Evolutionary conservation across 2,113 vertebrate genomes (phyloP).

Genomic region (Rhinolophus sinicus): DNA sequence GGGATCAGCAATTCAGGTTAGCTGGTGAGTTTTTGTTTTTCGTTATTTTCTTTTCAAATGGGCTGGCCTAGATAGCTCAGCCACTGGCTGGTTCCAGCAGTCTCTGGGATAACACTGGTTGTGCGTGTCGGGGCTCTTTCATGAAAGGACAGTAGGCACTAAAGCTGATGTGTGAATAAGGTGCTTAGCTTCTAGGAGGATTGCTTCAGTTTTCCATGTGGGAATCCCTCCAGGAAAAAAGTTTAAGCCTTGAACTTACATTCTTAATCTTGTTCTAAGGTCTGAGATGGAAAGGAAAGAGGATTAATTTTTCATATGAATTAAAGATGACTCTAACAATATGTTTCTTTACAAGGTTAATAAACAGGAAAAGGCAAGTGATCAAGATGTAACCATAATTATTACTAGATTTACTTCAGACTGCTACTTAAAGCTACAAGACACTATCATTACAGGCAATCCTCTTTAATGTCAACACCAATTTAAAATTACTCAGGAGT

Average conservation of each 20-base stretch:
- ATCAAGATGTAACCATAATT: constrained; percentile 71
- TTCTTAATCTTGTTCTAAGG: constrained; percentile 13
- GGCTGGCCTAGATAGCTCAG: not conserved
- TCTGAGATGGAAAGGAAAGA: constrained; percentile 9
- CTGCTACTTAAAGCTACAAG: constrained; percentile 63
- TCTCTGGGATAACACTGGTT: not conserved
- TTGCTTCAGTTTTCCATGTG: constrained; percentile 5
- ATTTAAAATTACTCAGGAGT: constrained; percentile 64
- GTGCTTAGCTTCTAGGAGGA: not conserved
- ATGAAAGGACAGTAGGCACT: not conserved
- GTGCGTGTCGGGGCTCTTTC: not conserved
- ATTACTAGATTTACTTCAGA: constrained; percentile 66
- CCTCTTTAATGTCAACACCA: constrained; percentile 65
- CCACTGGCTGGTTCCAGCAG: not conserved
- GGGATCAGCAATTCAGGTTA: constrained; percentile 41
- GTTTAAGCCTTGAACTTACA: not conserved
- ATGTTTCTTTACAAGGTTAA: constrained; percentile 67
- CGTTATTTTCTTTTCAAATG: constrained; percentile 36
- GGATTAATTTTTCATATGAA: constrained; percentile 67
- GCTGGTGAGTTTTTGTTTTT: constrained; percentile 49
- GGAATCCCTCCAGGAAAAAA: constrained; percentile 41
- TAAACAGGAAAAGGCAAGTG: constrained; percentile 74
- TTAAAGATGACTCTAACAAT: constrained; percentile 66
- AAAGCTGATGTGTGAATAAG: not conserved
- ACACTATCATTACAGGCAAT: constrained; percentile 68